Evolutionary conservation across 2,888 invertebrate species (phyloP), one percentile per base, ranked within the genome.

Genomic region (Spodoptera exigua): DNA sequence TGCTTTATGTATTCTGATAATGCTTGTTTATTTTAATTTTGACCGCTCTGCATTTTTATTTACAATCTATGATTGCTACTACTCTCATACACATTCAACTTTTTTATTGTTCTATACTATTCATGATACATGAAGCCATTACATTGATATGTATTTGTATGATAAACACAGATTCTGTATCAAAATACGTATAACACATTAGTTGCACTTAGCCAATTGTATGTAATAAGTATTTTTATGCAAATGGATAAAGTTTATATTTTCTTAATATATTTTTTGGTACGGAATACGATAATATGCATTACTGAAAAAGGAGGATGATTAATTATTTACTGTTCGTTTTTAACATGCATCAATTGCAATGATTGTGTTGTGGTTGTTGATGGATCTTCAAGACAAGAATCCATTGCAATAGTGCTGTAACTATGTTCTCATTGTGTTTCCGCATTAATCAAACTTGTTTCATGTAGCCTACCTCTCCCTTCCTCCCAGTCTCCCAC

Each of bases 21-120:
- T 78, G 84, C 85, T 85, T 87, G 81, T 82, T 81, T 68, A 79
- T 76, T 84, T 82, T 79, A 76, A 74, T 76, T 89, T 89, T 84
- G 75, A 85, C 87, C 82, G 89, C 92, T 93, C 92, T 93, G 93
- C 92, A 92, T 92, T 92, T 91, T 91, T 91, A 87, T 91, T 76
- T 89, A 87, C 83, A 77, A 83, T 84, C 79, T 85, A 74, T 83
- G 77, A 79, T 75, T 83, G 79, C 80, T 81, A 74, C 69, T 71
- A 76, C 59, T 71, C 59, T 80, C 80, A 82, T 9, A 27, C 27
- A 27, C 79, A 67, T 66, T 53, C 65, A 75, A 73, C 70, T 76
- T 73, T 78, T 83, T 68, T 61, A 49, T 67, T 43, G 64, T 56
- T 61, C 35, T 59, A 41, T 56, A 64, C 49, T 63, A 74, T 70